Evolutionary conservation across 2,888 invertebrate species (phyloP), one percentile per base, ranked within the genome.

Genomic region (Hypsopygia costalis): DNA sequence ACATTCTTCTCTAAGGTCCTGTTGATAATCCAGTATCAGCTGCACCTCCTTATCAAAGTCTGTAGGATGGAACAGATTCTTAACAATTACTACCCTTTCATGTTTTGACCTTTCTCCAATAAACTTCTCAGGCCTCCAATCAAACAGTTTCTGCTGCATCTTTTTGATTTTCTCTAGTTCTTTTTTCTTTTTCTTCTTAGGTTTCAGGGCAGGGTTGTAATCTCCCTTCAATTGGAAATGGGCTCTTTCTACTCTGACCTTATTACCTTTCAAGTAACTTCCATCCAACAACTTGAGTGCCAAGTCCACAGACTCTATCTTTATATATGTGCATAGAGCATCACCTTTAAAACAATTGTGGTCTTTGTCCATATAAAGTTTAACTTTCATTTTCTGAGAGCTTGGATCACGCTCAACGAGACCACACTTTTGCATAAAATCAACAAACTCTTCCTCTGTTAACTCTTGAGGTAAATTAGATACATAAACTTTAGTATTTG

Each of bases 401-500:
- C 91, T 90, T 0, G 93, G 91, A 75, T 99, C 98, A 58, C 95
- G 92, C 91, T 97, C 96, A 21, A 99, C 93, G 49, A 99, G 91
- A 3, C 99, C 99, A 90, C 95, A 99, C 81, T 99, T 99, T 58
- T 94, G 93, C 96, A 99, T 98, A 27, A 99, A 83, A 68, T 97
- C 95, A 32, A 95, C 91, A 81, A 98, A 96, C 69, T 96, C 95
- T 49, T 97, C 94, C 65, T 97, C 94, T 0, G 95, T 97, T 42
- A 97, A 92, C 58, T 98, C 96, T 40, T 91, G 68, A 0, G 99
- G 99, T 52, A 99, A 89, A 69, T 97, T 96, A 12, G 95, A 94
- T 2, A 99, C 97, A 86, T 99, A 99, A 0, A 99, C 97, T 77
- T 97, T 98, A 1, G 97, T 98, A 70, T 97, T 98, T 4, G 62